Evolutionary conservation across 2,888 invertebrate genomes (phyloP).

Genomic region (Rhamphomyia laevipes): DNA sequence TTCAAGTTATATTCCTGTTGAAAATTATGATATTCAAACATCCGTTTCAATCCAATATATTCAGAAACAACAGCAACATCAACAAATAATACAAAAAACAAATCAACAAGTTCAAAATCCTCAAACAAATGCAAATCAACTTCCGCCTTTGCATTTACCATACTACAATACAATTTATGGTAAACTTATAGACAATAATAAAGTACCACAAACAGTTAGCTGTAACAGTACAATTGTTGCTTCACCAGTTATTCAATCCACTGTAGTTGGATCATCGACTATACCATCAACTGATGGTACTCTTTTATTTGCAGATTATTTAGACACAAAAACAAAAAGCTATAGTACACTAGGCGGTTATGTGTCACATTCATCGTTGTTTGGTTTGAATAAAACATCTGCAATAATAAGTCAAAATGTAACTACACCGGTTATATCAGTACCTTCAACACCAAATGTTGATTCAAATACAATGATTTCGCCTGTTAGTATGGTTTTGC

Average conservation of each 20-base stretch:
- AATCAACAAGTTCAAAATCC: conserved; percentile 5
- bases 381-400: not conserved
- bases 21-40: no score
- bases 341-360: conserved; percentile 22
- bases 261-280: conserved; percentile 1
- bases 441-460: no score
- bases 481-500: conserved; percentile 1
- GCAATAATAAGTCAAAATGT: not conserved
- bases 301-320: conserved; percentile 28
- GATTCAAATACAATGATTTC: not conserved
- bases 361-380: conserved; percentile 16
- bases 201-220: no score
- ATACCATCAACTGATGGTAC: conserved; percentile 12
- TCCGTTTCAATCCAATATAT: not conserved
- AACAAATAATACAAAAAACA: conserved; percentile 8
- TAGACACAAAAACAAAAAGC: conserved; percentile 29
- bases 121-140: conserved; percentile 1
- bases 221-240: not conserved
- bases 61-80: conserved; percentile 9
- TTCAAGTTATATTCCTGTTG: no score
- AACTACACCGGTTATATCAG: not conserved
- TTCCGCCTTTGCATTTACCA: conserved; percentile 20
- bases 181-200: conserved; percentile 39
- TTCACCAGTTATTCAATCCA: conserved; percentile 5
- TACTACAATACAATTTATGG: conserved; percentile 38